phyloP scores from a whole-genome alignment of 2,888 invertebrate species.

The Leucoptera coffeella region DNA sequence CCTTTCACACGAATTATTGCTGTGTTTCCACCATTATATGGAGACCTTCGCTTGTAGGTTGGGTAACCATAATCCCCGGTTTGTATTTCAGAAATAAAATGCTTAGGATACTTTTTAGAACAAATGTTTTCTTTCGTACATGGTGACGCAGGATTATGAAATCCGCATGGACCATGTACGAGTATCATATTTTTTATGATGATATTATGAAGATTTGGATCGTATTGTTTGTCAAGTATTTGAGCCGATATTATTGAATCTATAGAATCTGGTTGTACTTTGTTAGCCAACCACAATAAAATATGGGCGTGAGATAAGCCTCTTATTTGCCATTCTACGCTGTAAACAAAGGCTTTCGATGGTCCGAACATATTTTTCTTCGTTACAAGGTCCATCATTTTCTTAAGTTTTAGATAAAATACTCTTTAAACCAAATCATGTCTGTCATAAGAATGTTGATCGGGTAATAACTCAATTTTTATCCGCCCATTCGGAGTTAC shows the following conservation, averaged over 20 bases:
- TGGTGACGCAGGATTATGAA: constrained; percentile 6
- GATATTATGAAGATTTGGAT: constrained; percentile 6
- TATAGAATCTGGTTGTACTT: constrained; percentile 7
- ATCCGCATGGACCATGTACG: constrained; percentile 8
- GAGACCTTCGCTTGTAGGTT: constrained; percentile 11
- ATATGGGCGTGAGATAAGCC: constrained; percentile 8
- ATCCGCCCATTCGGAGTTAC: constrained; percentile 1
- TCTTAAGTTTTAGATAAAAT: constrained; percentile 3
- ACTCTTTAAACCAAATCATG: constrained; percentile 4
- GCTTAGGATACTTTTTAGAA: constrained; percentile 13
- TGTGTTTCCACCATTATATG: constrained; percentile 9
- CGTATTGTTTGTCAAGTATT: constrained; percentile 4
- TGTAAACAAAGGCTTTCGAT: constrained; percentile 5
- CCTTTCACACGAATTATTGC: constrained; percentile 6
- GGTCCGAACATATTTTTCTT: constrained; percentile 4
- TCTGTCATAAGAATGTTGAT: constrained; percentile 3
- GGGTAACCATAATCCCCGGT: constrained; percentile 17
- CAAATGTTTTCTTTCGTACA: constrained; percentile 14
- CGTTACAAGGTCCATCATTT: constrained; percentile 1
- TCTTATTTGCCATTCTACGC: constrained; percentile 10
- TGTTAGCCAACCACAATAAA: constrained; percentile 7
- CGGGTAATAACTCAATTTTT: constrained; percentile 2
- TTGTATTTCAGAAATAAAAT: constrained; percentile 11
- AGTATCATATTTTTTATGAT: constrained; percentile 8
- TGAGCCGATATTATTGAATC: constrained; percentile 6